Base-by-base conservation (phyloP, 2,113 vertebrate genomes). In the Platichthys flesus region DNA sequence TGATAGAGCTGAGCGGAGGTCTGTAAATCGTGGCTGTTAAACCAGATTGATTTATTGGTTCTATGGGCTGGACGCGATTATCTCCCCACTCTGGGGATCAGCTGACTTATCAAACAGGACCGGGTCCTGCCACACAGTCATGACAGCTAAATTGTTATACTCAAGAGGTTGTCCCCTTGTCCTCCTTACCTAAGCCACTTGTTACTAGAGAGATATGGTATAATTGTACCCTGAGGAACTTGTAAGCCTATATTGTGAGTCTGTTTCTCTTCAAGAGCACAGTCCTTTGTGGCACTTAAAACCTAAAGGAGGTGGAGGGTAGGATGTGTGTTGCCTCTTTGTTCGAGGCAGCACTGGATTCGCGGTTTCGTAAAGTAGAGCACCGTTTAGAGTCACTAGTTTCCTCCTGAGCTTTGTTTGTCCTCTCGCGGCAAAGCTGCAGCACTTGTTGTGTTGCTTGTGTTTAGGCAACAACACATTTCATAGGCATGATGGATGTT, bases 31-130 rank as follows among this genome's bases (percentile, higher is more conserved):
- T 65, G 82, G 90, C 90, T 95, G 93, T 95, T 97, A 93, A 91
- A 95, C 86, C 90, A 93, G 94, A 98, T 97, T 97, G 96, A 98
- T 97, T 98, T 97, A 96, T 96, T 95, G 95, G 93, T 93, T 96
- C 92, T 94, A 91, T 84, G 86, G 94, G 94, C 80, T 91, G 94
- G 94, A 90, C 91, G 90, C 92, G 94, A 96, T 97, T 96, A 96
- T 97, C 95, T 95, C 93, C 91, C 82, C 87, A 91, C 95, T 96
- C 95, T 78, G 89, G 96, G 95, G 95, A 96, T 93, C 76, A 64
- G 81, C 90, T 91, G 91, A 89, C 90, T 94, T 95, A 93, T 92
- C 89, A 94, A 93, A 93, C 91, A 94, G 91, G 92, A 93, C 94
- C 88, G 85, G 94, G 95, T 95, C 94, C 95, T 95, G 91, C 92